phyloP scores from a whole-genome alignment of 2,797 vertebrate genomes.

The Simalia tracyae region DNA sequence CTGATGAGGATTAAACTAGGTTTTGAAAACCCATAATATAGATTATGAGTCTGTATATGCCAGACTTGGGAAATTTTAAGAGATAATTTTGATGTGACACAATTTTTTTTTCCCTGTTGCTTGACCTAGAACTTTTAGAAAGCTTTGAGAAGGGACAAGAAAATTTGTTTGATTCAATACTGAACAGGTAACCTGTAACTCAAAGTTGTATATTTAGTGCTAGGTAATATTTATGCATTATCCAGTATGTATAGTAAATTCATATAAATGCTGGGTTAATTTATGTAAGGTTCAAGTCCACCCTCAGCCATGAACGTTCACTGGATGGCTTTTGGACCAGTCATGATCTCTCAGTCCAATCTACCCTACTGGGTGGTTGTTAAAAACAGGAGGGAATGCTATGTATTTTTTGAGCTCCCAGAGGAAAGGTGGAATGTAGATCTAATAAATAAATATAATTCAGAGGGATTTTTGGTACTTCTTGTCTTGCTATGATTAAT shows the following conservation, averaged over 20 bases:
- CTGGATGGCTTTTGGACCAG: background rate
- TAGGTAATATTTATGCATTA: background rate
- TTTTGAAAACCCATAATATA: conserved; percentile 2
- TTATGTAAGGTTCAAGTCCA: background rate
- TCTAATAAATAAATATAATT: background rate
- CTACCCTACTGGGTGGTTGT: background rate
- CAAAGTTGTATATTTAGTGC: background rate
- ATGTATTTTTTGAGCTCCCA: background rate
- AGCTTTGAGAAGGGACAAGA: conserved; percentile 39
- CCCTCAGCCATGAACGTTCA: background rate
- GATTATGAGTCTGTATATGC: background rate
- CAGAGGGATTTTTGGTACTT: background rate
- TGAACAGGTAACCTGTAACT: conserved; percentile 4
- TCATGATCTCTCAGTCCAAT: background rate
- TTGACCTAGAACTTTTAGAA: background rate
- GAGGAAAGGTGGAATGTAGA: background rate
- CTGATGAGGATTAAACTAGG: background rate
- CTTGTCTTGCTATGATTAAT: background rate
- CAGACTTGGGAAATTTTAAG: conserved; percentile 25
- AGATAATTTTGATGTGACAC: background rate
- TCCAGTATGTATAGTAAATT: background rate
- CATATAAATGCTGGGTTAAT: background rate
- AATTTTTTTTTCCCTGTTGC: background rate
- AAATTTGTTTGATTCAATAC: conserved; percentile 29
- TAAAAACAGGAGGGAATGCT: background rate